These are phyloP conservation scores for Formica exsecta DNA, from an alignment of 1,140 invertebrate species.

Conservation along the genomic window DNA sequence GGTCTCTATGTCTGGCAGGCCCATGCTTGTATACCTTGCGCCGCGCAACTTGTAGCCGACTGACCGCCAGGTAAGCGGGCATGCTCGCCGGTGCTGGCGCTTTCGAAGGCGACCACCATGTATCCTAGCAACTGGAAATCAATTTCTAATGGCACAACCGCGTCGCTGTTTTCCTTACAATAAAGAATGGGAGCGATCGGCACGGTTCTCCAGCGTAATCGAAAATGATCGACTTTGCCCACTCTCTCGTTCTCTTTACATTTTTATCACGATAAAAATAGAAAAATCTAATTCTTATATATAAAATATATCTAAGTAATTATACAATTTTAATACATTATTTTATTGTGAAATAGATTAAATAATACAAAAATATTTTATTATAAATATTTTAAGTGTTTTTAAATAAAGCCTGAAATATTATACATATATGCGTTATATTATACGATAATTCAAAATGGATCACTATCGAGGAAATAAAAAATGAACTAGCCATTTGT, in stretches of 20 bases:
- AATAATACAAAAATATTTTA: too few relatives aligned
- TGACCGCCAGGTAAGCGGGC: constrained; percentile 75
- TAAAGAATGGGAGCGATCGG: constrained; percentile 63
- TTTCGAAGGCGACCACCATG: constrained; percentile 71
- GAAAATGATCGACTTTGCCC: constrained; percentile 1
- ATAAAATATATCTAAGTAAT: too few relatives aligned
- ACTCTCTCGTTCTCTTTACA: background rate
- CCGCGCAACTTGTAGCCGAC: constrained; percentile 77
- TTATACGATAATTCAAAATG: too few relatives aligned
- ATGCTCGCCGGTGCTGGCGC: constrained; percentile 73
- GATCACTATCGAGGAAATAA: too few relatives aligned
- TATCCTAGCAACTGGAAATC: constrained; percentile 82
- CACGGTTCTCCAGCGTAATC: constrained; percentile 7
- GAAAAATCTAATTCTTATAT: background rate
- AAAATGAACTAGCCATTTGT: too few relatives aligned
- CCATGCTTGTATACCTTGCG: constrained; percentile 78
- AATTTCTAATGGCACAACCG: constrained; percentile 75
- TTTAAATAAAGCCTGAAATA: too few relatives aligned
- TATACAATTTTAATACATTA: too few relatives aligned
- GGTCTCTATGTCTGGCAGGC: constrained; percentile 80
- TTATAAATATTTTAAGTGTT: too few relatives aligned
- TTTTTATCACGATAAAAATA: background rate
- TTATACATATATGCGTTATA: too few relatives aligned
- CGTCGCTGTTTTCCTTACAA: constrained; percentile 45
- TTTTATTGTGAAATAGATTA: too few relatives aligned